Percentiles rank a stretch among this genome's conserved stretches.
Conservation (phyloP, 2,888 invertebrate species). For the Charanyca ferruginea region DNA sequence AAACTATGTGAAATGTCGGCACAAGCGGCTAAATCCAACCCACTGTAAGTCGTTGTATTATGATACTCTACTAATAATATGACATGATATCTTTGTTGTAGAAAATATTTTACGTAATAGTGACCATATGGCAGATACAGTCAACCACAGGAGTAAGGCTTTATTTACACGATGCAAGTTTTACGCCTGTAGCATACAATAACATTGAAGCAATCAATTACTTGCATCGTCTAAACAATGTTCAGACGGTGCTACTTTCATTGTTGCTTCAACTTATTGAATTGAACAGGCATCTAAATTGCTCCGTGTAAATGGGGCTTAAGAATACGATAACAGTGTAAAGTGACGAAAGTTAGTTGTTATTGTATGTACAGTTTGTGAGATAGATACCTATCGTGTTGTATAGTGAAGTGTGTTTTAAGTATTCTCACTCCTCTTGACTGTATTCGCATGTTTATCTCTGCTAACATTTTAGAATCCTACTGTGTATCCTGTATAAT, state of each 20-base stretch:
- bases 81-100: conserved; percentile 44
- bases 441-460: conserved; percentile 35
- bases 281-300: no score
- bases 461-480: conserved; percentile 47
- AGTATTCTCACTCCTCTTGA: conserved; percentile 38
- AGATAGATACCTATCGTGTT: conserved; percentile 1
- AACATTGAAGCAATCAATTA: no score
- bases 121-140: conserved; percentile 30
- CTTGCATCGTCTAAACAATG: no score
- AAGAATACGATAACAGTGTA: conserved; percentile 5
- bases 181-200: no score
- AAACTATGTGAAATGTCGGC: conserved; percentile 55
- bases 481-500: conserved; percentile 48
- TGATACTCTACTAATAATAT: conserved; percentile 19
- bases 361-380: conserved; percentile 19
- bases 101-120: conserved; percentile 42
- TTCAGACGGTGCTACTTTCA: no score
- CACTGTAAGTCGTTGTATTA: conserved; percentile 49
- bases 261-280: no score
- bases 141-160: conserved; percentile 29
- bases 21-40: conserved; percentile 53
- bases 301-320: no score
- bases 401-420: conserved; percentile 18
- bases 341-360: background rate
- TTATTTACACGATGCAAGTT: no score